Conservation (phyloP, 2,113 vertebrate genomes). For the Eptesicus fuscus region DNA sequence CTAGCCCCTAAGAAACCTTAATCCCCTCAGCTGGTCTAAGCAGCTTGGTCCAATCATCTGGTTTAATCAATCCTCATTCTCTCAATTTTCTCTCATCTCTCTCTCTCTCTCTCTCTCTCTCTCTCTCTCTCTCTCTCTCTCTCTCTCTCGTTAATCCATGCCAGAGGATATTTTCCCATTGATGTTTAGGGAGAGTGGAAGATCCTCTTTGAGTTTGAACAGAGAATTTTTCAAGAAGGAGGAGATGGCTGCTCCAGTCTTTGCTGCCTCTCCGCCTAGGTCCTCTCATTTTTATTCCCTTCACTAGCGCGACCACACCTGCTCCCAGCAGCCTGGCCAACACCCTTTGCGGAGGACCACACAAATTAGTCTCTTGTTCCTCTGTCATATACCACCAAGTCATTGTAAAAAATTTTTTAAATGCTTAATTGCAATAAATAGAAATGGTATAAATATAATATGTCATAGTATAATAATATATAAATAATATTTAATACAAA, state of each 20-base stretch:
- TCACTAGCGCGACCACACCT: too few species aligned
- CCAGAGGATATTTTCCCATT: too few species aligned
- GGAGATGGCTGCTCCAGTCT: neutral
- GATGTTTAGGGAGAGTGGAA: neutral
- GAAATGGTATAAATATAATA: neutral
- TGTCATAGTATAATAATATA: neutral
- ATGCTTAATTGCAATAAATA: neutral
- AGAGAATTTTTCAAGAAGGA: neutral
- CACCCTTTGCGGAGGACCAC: neutral
- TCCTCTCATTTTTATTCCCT: neutral
- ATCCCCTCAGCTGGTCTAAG: too few species aligned
- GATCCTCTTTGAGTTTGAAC: neutral
- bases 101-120: too few species aligned
- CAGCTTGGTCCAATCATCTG: too few species aligned
- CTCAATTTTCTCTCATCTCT: too few species aligned
- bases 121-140: too few species aligned
- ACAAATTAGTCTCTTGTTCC: neutral
- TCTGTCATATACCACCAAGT: neutral
- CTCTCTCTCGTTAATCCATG: too few species aligned
- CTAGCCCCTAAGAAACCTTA: too few species aligned
- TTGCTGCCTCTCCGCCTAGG: neutral
- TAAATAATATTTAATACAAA: neutral
- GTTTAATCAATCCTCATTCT: too few species aligned
- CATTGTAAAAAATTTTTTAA: neutral
- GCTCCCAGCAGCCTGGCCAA: neutral